phyloP scores from a whole-genome alignment of 2,113 vertebrate genomes.

The Craseonycteris thonglongyai region DNA sequence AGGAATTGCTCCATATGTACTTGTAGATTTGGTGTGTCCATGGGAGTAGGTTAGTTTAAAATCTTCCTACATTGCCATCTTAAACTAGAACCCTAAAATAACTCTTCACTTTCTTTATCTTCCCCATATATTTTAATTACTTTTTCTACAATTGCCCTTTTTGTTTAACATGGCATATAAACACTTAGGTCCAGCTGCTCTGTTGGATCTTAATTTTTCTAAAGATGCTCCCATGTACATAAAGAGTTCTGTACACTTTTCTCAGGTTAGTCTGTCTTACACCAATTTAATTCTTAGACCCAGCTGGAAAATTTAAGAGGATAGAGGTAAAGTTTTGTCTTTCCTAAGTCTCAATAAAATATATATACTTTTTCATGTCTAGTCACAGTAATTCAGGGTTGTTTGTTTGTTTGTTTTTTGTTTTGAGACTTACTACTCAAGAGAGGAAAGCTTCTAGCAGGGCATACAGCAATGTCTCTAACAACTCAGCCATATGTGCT shows the following conservation, averaged over 20 bases:
- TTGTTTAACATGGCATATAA: not conserved
- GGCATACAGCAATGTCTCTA: too few relatives aligned
- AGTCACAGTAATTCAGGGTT: too few relatives aligned
- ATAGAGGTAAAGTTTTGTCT: not conserved
- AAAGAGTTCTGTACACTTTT: not conserved
- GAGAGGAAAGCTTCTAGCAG: too few relatives aligned
- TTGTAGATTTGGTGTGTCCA: not conserved
- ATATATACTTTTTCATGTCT: too few relatives aligned
- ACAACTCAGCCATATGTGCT: too few relatives aligned
- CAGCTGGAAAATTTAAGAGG: not conserved
- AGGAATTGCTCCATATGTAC: too few relatives aligned
- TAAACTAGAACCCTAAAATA: not conserved
- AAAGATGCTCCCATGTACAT: not conserved
- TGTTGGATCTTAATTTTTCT: not conserved
- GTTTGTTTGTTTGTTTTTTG: too few relatives aligned
- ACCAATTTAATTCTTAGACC: not conserved
- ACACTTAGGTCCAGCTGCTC: too few relatives aligned
- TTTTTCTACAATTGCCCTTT: not conserved
- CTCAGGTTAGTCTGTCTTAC: not conserved
- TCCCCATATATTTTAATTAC: not conserved
- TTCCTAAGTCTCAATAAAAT: not conserved
- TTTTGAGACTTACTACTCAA: too few relatives aligned
- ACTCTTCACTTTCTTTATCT: not conserved
- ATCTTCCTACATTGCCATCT: not conserved
- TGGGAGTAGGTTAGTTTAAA: not conserved